A percentile compares a stretch with the other conserved stretches of the same genome.
Conservation (phyloP, 64 coral and sea anemone genomes). For the Actinia equina region DNA sequence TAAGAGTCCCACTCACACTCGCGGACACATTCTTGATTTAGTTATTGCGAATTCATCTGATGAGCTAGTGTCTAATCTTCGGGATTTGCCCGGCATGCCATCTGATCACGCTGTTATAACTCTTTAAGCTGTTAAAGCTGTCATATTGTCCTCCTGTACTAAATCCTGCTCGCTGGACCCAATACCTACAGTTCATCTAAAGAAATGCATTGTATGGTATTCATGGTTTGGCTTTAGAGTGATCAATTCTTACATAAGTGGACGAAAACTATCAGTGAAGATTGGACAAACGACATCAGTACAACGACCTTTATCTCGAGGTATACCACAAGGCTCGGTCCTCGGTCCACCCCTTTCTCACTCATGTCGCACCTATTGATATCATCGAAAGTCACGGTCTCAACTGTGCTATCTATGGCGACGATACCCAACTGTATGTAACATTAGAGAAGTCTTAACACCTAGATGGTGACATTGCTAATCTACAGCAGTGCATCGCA, state of each 20-base stretch:
- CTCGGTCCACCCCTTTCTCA: constrained; percentile 9
- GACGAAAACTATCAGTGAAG: neutral
- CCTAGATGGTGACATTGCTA: neutral
- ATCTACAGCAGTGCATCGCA: neutral
- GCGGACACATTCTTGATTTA: no score
- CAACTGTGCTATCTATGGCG: constrained; percentile 14
- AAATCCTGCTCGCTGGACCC: no score
- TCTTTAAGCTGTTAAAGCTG: no score
- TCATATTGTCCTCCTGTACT: no score
- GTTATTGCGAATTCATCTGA: no score
- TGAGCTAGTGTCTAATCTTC: no score
- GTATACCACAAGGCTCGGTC: constrained; percentile 8
- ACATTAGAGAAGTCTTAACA: neutral
- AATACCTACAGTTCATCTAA: no score
- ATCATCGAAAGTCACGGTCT: constrained; percentile 20
- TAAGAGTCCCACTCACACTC: no score
- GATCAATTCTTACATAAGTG: neutral
- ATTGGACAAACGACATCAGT: constrained; percentile 3
- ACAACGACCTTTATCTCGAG: neutral
- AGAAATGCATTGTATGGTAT: no score
- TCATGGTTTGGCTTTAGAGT: neutral
- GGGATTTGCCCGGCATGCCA: no score
- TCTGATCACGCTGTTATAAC: no score
- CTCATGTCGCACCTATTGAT: constrained; percentile 2
- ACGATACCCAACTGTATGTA: constrained; percentile 21